Conservation (phyloP, 2,888 invertebrate genomes). For the Coremacera marginata region DNA sequence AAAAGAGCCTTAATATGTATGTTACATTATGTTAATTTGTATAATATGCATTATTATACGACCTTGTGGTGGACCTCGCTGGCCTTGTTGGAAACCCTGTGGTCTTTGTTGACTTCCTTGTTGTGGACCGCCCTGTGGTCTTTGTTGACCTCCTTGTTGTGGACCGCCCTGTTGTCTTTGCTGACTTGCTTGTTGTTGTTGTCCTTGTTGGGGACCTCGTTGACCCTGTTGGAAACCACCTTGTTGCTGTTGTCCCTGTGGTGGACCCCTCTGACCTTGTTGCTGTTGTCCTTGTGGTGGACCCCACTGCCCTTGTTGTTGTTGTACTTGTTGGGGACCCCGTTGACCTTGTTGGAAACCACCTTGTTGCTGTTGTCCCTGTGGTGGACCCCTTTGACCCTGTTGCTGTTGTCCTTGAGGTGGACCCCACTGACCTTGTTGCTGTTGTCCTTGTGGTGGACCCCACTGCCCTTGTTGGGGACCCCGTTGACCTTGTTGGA, state of each 20-base stretch:
- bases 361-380: conserved; percentile 28
- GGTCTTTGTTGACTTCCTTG: conserved; percentile 29
- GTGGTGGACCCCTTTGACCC: background rate
- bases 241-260: conserved; percentile 27
- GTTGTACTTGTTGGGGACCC: background rate
- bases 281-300: conserved; percentile 24
- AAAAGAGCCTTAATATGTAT: too few relatives aligned
- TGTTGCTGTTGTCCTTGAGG: conserved; percentile 26
- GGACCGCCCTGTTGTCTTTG: background rate
- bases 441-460: conserved; percentile 28
- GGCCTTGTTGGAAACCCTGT: background rate
- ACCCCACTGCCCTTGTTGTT: background rate
- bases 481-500: conserved; percentile 10
- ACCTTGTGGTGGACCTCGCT: conserved; percentile 9
- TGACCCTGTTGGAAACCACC: conserved; percentile 4
- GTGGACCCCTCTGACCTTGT: conserved; percentile 9
- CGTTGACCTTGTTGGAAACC: conserved; percentile 27
- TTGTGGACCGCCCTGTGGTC: background rate
- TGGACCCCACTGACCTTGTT: conserved; percentile 22
- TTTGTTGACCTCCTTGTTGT: conserved; percentile 28
- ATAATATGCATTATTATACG: too few relatives aligned
- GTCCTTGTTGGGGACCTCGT: conserved; percentile 9
- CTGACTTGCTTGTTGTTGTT: conserved; percentile 6
- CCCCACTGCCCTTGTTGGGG: conserved; percentile 16
- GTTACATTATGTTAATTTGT: too few relatives aligned